Base-by-base conservation (phyloP, 2,888 invertebrate genomes). In the Lasioglossum malachurum region DNA sequence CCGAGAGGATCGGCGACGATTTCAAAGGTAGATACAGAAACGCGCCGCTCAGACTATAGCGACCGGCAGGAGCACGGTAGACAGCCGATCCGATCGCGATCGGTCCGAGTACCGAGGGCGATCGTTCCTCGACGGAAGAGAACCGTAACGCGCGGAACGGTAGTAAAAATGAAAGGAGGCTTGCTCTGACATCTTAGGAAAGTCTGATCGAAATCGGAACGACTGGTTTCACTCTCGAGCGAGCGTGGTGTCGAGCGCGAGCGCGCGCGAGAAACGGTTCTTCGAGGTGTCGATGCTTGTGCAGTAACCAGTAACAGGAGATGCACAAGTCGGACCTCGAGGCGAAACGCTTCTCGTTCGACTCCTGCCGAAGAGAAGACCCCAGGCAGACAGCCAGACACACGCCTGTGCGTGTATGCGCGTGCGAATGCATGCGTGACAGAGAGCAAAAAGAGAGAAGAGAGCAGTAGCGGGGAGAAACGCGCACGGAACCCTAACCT, bases 401-500 rank as follows among this genome's bases (percentile, higher is more conserved):
- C 16, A n/a, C 85, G 80, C 46, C 80, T 75, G 83, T 71, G 57
- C 31, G 19, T 19, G 64, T 31, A 16, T 8, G 77, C 75, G 35
- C 19, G 83, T 69, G 84, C 76, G 83, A 74, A 74, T 74, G 82
- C 83, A 86, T 82, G 87, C 88, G 81, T 86, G 90, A 89, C 35
- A 38, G 69, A 38, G 35, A 69, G 35, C 57, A 67, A 16, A 35
- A 31, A 35, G 69, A 69, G 41, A 69, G 71, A 44, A 12, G 64
- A 64, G 38, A 8, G 38, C 35, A 10, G 69, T 75, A 87, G 76
- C 41, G 83, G 82, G 87, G 85, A 86, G 90, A 75, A 82, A 82
- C 80, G 72, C 82, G 69, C 71, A 80, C 67, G 84, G 88, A 93
- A 92, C 94, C 94, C 93, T 94, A 94, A 94, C 94, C 94, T 94